Evolutionary conservation across 64 coral and sea anemone species (phyloP), one percentile per base, ranked within the genome.

Genomic region (Montipora sp.): DNA sequence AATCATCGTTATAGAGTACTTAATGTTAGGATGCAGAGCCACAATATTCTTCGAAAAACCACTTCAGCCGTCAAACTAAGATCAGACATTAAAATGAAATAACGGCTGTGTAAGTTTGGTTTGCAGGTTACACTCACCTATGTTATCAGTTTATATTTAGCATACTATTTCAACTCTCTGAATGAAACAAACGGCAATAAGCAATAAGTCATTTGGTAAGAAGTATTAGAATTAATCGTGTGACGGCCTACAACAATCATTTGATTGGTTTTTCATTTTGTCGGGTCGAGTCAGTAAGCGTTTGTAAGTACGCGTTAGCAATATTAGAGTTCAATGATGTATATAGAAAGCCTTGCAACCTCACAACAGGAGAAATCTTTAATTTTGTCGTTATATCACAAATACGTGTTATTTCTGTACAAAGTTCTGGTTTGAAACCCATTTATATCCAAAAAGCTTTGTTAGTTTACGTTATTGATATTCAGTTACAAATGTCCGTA

Each of bases 401-500:
- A 50, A 71, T 85, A 85, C 16, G 71, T 83, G 24, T 83, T 8
- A 47, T 47, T 68, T 83, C 80, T n/a, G 11, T 46, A 47, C 27
- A 83, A n/a, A 68, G 27, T 9, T 71, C 8, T 8, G 5, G 6
- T 48, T n/a, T 1, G 49, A 1, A 60, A 43, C 11, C 60, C 14
- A 7, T 55, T 55, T 10, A 55, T 10, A 55, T 36, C 36, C 6
- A 11, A 57, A 57, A 57, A 57, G 53, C 7, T 8, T 8, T 57
- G 6, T 57, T 57, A 6, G 60, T 14, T 63, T 4, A 15, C 21
- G 68, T 3, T 8, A 71, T 71, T 22, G 68, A 3, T 21, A 4
- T 6, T 50, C 7, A 21, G 12, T 45, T 81, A 98, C 87, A 98
- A 71, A 15, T 98, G 92, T 18, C 95, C 95, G 36, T 98, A 98